Evolutionary conservation across 2,113 vertebrate species (phyloP), one percentile per base, ranked within the genome.

Genomic region (Hepsetus odoe): DNA sequence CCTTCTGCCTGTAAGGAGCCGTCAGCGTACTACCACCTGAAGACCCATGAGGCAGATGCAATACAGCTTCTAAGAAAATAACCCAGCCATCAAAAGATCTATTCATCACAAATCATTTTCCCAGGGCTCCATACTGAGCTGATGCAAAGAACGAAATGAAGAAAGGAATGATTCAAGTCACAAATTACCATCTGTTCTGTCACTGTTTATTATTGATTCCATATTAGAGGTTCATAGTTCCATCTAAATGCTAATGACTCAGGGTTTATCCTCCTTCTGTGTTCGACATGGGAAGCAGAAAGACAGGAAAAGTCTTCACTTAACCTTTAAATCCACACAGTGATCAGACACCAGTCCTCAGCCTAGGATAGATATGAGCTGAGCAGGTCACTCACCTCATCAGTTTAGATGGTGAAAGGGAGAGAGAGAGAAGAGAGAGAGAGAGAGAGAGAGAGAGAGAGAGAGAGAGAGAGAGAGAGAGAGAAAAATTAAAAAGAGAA

Each of bases 181-280:
- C 32, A 51, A 42, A 33, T 61, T 71, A 40, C 28, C 51, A 51
- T 35, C 42, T 64, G n/a, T 28, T 70, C 30, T 10, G 14, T 71
- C 30, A 33, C 61, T 62, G 42, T 62, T 26, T 71, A n/a, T 12
- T 1, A 14, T 42, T n/a, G 32, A 55, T 66, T 71, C 46, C 18
- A n/a, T n/a, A 33, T 40, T 40, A 53, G n/a, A 53, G 61, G 44
- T 62, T 58, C 26, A 40, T 28, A 30, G 53, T 16, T 75, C 33
- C 33, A 79, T 79, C 72, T 79, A 76, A 84, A 84, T 82, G 79
- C 76, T 79, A 79, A 72, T 81, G 71, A 38, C 16, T 55, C 2
- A 7, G 44, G 32, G 11, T 40, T n/a, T 66, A 30, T 64, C 59
- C 20, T 51, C 11, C n/a, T 61, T 49, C 30, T 68, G 16, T 58